Conservation (phyloP, 2,888 invertebrate species). For the Pristionchus arcanus region DNA sequence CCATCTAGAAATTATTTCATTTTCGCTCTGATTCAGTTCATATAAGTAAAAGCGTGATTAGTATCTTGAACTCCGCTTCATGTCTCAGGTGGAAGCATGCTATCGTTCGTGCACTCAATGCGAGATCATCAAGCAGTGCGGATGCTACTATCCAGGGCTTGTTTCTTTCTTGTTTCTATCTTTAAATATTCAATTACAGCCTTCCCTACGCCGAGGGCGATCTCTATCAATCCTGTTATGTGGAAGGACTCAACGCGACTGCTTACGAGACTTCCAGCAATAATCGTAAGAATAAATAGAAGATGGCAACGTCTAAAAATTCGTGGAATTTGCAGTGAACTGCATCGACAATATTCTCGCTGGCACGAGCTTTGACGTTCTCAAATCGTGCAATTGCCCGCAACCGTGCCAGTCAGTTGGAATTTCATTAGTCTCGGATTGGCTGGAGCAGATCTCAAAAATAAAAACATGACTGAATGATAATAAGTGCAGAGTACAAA, state of each 20-base stretch:
- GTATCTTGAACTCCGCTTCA: no score
- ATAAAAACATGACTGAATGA: not conserved
- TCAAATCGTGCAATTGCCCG: slow-evolving; percentile 72
- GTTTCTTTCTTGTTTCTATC: not conserved
- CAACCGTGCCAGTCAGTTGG: slow-evolving; percentile 74
- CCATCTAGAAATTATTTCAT: no score
- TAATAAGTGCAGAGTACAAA: slow-evolving; percentile 63
- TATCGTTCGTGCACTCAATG: slow-evolving; percentile 79
- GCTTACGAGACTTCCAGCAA: slow-evolving; percentile 14
- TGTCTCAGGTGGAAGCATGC: slow-evolving; percentile 79
- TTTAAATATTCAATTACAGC: not conserved
- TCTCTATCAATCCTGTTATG: not conserved
- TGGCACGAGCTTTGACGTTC: slow-evolving; percentile 65
- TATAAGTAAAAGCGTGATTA: no score
- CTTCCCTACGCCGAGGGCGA: slow-evolving; percentile 24
- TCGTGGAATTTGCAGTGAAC: slow-evolving; percentile 59
- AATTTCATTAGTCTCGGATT: not conserved
- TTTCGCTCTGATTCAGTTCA: no score
- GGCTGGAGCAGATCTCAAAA: not conserved
- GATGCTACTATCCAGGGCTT: slow-evolving; percentile 76
- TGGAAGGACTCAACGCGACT: not conserved
- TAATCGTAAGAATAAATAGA: not conserved
- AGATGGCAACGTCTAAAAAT: not conserved
- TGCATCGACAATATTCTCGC: slow-evolving; percentile 68
- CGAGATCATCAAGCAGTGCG: slow-evolving; percentile 75